Percentiles rank a stretch among this genome's conserved stretches.
phyloP scores from a whole-genome alignment of 2,888 invertebrate species.

The Mimachlamys varia region DNA sequence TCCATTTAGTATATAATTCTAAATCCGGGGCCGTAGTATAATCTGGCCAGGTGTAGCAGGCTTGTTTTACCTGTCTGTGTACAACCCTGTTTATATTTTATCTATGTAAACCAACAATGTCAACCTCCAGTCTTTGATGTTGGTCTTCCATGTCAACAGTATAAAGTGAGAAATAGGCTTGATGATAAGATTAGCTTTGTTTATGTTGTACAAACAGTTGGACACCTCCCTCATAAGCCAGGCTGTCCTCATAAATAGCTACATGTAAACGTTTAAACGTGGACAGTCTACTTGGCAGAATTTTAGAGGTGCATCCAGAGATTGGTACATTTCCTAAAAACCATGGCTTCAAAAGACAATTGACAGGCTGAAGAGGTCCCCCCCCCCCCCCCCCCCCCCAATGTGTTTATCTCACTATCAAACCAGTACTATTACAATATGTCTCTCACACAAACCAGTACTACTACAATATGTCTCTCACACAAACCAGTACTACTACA shows the following conservation, averaged over 20 bases:
- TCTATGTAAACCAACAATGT: neutral
- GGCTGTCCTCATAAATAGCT: conserved; percentile 11
- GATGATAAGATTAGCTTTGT: conserved; percentile 34
- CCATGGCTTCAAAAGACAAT: neutral
- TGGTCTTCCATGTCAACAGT: neutral
- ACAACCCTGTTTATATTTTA: conserved; percentile 10
- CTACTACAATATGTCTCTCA: no score
- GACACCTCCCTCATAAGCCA: neutral
- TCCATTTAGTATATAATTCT: conserved; percentile 28
- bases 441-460: no score
- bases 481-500: no score
- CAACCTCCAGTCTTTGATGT: neutral
- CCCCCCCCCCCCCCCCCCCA: no score
- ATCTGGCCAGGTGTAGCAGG: neutral
- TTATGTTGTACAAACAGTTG: neutral
- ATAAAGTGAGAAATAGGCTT: conserved; percentile 29
- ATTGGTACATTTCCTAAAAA: neutral
- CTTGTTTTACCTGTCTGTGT: conserved; percentile 11
- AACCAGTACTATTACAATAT: no score
- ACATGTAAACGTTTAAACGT: neutral
- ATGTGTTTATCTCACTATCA: no score
- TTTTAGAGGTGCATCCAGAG: no score
- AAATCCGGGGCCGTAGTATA: neutral
- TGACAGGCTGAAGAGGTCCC: no score
- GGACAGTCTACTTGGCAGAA: neutral